Evolutionary conservation across 2,113 vertebrate genomes (phyloP), one percentile per base, ranked within the genome.

Genomic region (Puma concolor): DNA sequence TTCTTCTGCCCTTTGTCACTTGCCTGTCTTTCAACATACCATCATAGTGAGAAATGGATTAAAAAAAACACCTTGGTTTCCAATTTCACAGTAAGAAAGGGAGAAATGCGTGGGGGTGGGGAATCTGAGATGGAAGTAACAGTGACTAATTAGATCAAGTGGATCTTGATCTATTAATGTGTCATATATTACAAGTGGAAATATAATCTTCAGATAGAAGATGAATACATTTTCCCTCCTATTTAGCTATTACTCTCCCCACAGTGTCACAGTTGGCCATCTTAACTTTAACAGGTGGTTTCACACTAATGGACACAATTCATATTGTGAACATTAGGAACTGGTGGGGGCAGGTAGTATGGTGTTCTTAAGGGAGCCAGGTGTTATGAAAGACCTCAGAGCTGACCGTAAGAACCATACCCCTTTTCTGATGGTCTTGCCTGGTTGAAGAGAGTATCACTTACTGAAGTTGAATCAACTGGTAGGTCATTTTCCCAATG

Each of bases 211-310:
- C 52, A 79, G 48, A 63, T 89, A 57, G 74, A 87, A 96, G 91
- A 94, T 81, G 79, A 88, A 93, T 97, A 76, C 50, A 76, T 67
- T 93, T 95, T 41, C 69, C 92, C 50, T 92, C 33, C 64, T 74
- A 54, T 92, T 96, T 88, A 90, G 76, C 83, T 71, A 31, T 96
- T 72, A 95, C 25, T 92, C 36, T 92, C n/a, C 50, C 80, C 23
- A 63, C 27, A 87, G 91, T 66, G 57, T 97, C 82, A 93, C 38
- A 95, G 83, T 66, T 97, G 82, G 94, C 77, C 91, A 71, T 69
- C 33, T 92, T 91, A 89, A 89, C 48, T 94, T 95, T 89, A 80
- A 97, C 97, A 96, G 85, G n/a, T 29, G 25, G 19, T 92, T 95
- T 96, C 67, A 64, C 63, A 54, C 72, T 86, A n/a, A 25, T 93